A percentile compares a stretch with the other conserved stretches of the same genome.
Evolutionary conservation across 2,797 vertebrate species (phyloP).

Genomic region (Oophaga sylvatica): DNA sequence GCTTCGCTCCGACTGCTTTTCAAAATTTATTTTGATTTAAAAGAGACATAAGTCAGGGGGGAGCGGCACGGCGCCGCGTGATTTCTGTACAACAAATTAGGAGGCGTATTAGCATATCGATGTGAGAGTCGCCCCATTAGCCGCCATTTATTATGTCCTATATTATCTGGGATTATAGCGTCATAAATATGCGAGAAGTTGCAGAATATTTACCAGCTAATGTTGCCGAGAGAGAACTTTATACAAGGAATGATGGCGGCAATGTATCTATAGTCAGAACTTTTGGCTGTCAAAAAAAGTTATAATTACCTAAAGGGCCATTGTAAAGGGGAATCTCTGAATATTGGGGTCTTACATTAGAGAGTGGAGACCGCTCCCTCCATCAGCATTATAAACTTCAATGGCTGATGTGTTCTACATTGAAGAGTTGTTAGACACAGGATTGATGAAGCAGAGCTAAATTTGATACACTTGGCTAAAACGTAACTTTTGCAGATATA

Average conservation of each 20-base stretch:
- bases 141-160: conserved; percentile 33
- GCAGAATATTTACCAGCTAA: conserved; percentile 30
- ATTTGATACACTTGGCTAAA: no score
- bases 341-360: not conserved
- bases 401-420: no score
- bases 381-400: not conserved
- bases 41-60: conserved; percentile 53
- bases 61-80: conserved; percentile 12
- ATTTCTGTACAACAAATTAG: conserved; percentile 51
- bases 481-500: no score
- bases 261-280: not conserved
- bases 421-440: no score
- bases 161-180: conserved; percentile 9
- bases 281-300: no score
- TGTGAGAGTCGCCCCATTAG: conserved; percentile 1
- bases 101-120: conserved; percentile 45
- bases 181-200: conserved; percentile 35
- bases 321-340: not conserved
- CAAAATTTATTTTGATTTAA: conserved; percentile 56
- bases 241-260: not conserved
- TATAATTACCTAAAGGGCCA: no score
- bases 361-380: not conserved
- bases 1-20: conserved; percentile 54
- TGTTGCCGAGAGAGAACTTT: not conserved
- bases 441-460: no score